Base-by-base conservation (phyloP, 2,113 vertebrate species). In the Aptenodytes forsteri region DNA sequence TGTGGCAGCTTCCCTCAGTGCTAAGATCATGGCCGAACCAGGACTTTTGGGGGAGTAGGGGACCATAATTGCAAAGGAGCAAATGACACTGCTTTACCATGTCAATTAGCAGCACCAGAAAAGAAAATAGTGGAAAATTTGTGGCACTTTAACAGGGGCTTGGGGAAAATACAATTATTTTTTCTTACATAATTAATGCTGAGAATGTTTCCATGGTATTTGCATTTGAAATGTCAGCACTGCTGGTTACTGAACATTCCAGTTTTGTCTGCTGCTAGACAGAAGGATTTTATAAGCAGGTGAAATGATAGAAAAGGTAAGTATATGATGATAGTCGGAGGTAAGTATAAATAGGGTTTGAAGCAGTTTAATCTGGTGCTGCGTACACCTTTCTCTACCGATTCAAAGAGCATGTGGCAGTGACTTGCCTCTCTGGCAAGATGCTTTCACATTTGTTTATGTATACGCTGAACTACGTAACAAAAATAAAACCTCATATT, bases 151-250 rank as follows among this genome's bases (percentile, higher is more conserved):
- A 91, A 86, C 40, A 82, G 70, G 47, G 22, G 17, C 66, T 94
- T 86, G n/a, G 67, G 73, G 89, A 87, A 84, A 89, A 87, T 16
- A 32, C 5, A 46, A 30, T 62, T 90, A 14, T 59, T 80, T 91
- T 93, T 82, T 69, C 38, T 56, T 59, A 40, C 14, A 47, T 92
- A 32, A 36, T 89, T 84, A 91, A 77, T 89, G 75, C 78, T 86
- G 81, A 89, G 80, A 91, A 89, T 5, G 69, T 96, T 91, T 91
- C 86, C 76, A 71, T 93, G 92, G 96, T 86, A 65, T 91, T 94
- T 93, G 86, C 66, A 78, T 93, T 89, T 89, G 78, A 86, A 97
- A 91, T 58, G 62, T 83, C 83, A 84, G 87, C 66, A 16, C 80
- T 81, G 50, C 90, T 95, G 76, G 88, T 65, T 88, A 42, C 72